Base-by-base conservation (phyloP, 2,113 vertebrate genomes). In the Nycticebus coucang region DNA sequence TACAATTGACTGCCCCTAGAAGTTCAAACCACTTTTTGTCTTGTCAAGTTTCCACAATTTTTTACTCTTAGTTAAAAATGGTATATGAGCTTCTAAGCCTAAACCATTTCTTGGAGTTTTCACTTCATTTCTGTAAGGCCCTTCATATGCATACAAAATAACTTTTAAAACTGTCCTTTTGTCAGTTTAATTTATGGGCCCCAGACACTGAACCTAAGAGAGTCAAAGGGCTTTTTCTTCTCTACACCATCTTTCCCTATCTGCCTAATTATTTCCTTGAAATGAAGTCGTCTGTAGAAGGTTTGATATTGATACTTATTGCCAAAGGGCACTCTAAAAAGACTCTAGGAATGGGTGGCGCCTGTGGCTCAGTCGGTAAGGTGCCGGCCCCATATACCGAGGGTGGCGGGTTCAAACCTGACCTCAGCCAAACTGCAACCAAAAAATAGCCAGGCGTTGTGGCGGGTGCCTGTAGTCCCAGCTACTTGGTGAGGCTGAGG, bases 241-340 rank as follows among this genome's bases (percentile, higher is more conserved):
- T 18, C 59, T 80, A 74, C 0, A 77, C 64, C 30, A 79, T 50
- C 24, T 92, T 94, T 66, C 24, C 83, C 60, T 33, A 59, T 24
- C 26, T 71, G 75, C 22, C 21, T 30, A 79, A 33, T 72, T 83
- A 88, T 72, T 88, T 94, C 84, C 18, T 64, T 84, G n/a, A 22
- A 77, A 53, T 57, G 41, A 71, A 92, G 45, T 15, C 71, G 53
- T 41, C 72, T 50, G n/a, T 91, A 87, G 74, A 9, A 62, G 57
- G 85, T 91, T 94, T 89, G 21, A 71, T n/a, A 37, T 14, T 50
- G 41, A 64, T 87, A 82, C 21, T 95, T 50, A 82, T 50, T 91
- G 77, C 30, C 77, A 87, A 81, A 95, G 24, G 78, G 19, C 33
- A 87, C 69, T 86, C 60, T 82, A 57, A 78, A 93, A 84, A 80